Conservation (phyloP, 2,888 invertebrate species). For the Boloria selene region DNA sequence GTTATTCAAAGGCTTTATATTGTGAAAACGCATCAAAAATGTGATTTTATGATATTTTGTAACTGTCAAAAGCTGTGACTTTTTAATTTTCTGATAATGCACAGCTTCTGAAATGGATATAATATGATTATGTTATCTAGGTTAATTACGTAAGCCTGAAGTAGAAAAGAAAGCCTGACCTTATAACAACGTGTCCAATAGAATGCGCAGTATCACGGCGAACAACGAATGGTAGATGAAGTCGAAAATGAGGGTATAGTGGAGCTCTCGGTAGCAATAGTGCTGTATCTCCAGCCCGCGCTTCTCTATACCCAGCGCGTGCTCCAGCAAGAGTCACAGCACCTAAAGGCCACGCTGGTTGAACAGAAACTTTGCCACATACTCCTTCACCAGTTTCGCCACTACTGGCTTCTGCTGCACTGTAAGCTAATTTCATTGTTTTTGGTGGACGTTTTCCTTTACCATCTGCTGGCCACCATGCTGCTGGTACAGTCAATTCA, state of each 20-base stretch:
- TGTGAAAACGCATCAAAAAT: too few species aligned
- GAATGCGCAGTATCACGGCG: slow-evolving; percentile 85
- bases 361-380: slow-evolving; percentile 86
- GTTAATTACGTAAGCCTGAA: too few species aligned
- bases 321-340: slow-evolving; percentile 89
- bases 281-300: slow-evolving; percentile 91
- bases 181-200: slow-evolving; percentile 91
- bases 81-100: too few species aligned
- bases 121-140: too few species aligned
- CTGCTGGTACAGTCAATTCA: slow-evolving; percentile 92
- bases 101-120: too few species aligned
- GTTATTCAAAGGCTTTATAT: too few species aligned
- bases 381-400: slow-evolving; percentile 86
- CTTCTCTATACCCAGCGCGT: slow-evolving; percentile 91
- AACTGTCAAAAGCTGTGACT: too few species aligned
- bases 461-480: slow-evolving; percentile 93
- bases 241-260: slow-evolving; percentile 92
- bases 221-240: slow-evolving; percentile 95
- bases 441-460: slow-evolving; percentile 86
- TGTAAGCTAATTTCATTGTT: slow-evolving; percentile 91
- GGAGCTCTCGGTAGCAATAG: slow-evolving; percentile 94
- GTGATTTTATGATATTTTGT: too few species aligned
- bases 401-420: slow-evolving; percentile 91
- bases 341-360: slow-evolving; percentile 85
- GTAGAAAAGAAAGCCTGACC: slow-evolving; percentile 80